Conservation (phyloP, 1,140 invertebrate species). For the Zaprionus lachaisei region DNA sequence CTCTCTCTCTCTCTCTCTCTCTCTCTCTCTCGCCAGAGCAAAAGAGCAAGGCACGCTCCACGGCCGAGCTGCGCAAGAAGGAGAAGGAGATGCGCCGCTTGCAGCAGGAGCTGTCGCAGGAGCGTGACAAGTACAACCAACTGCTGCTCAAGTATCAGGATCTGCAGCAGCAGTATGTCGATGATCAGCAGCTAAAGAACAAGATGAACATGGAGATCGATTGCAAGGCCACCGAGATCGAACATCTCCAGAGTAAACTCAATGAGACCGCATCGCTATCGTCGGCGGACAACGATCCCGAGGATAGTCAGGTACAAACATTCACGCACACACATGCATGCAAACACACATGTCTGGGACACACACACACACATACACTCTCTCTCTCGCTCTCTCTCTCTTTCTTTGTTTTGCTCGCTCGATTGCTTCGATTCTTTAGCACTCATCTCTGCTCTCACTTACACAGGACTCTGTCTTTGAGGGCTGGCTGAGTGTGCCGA, state of each 20-base stretch:
- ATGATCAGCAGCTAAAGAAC: constrained; percentile 89
- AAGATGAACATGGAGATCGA: constrained; percentile 97
- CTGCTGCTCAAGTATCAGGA: constrained; percentile 94
- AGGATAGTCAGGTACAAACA: constrained; percentile 86
- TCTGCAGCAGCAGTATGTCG: constrained; percentile 89
- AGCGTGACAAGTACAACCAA: constrained; percentile 96
- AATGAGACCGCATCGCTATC: constrained; percentile 96
- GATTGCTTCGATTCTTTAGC: constrained; percentile 42
- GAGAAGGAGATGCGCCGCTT: constrained; percentile 98
- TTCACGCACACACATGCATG: constrained; percentile 24
- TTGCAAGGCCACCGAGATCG: constrained; percentile 98
- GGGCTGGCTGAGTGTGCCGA: constrained; percentile 97
- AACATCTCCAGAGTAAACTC: constrained; percentile 94
- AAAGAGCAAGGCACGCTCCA: constrained; percentile 90
- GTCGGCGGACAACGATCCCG: constrained; percentile 94
- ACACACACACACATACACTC: constrained; percentile 9
- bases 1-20: not conserved
- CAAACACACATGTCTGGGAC: constrained; percentile 15
- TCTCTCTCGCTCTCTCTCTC: constrained; percentile 11
- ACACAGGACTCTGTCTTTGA: constrained; percentile 92
- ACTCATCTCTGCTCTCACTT: constrained; percentile 84
- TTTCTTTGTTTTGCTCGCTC: constrained; percentile 1
- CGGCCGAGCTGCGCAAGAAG: constrained; percentile 92
- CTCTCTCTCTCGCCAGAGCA: constrained; percentile 84
- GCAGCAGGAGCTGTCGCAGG: constrained; percentile 97